Conservation (phyloP, 2,888 invertebrate species). For the Cetonia aurata region DNA sequence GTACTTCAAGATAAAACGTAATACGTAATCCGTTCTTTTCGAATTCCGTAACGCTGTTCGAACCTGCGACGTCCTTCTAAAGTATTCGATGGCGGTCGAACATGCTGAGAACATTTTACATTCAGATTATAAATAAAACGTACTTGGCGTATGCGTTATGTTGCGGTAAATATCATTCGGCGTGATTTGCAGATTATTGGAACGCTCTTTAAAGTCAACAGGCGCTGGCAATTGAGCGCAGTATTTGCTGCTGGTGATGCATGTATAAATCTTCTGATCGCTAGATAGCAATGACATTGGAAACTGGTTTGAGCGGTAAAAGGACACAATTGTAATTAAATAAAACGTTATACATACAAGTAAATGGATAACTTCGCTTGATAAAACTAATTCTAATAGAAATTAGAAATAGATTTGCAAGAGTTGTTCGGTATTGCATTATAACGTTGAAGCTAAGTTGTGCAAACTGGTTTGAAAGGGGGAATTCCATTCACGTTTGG, state of each 20-base stretch:
- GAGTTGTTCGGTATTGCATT: not conserved
- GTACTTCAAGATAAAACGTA: too few relatives aligned
- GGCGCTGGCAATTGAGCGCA: not conserved
- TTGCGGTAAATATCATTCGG: slow-evolving; percentile 11
- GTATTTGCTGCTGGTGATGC: too few relatives aligned
- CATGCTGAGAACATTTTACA: slow-evolving; percentile 16
- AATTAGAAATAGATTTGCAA: not conserved
- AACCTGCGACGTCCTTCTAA: slow-evolving; percentile 16
- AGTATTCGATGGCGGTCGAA: slow-evolving; percentile 20
- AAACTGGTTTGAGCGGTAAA: slow-evolving; percentile 19
- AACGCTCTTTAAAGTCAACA: slow-evolving; percentile 13
- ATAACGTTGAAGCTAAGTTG: not conserved
- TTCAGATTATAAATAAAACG: slow-evolving; percentile 28
- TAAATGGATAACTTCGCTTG: not conserved
- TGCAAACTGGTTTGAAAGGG: too few relatives aligned
- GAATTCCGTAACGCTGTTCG: slow-evolving; percentile 7
- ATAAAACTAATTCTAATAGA: not conserved
- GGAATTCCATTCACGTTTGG: too few relatives aligned
- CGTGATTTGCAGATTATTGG: slow-evolving; percentile 1
- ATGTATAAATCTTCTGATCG: slow-evolving; percentile 16
- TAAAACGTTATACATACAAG: not conserved
- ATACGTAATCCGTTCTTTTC: not conserved
- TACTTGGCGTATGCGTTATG: not conserved
- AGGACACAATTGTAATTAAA: not conserved
- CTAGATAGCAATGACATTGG: slow-evolving; percentile 26